Conservation (phyloP, 1,140 invertebrate species). For the Ips typographus region DNA sequence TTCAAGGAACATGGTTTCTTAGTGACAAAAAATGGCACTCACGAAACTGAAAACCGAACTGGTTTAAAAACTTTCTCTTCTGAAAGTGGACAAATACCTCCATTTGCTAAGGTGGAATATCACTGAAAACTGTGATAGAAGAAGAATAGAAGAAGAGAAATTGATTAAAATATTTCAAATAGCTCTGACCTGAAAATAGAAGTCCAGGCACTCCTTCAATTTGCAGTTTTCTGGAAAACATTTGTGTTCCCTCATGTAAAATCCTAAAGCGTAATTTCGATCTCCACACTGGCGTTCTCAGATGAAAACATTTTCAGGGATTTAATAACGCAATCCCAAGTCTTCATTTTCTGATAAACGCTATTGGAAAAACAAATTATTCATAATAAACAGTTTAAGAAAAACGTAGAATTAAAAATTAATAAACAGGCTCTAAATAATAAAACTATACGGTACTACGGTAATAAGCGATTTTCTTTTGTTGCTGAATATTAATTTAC, state of each 20-base stretch:
- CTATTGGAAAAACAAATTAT: constrained; percentile 16
- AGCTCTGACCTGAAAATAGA: constrained; percentile 82
- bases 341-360: constrained; percentile 84
- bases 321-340: constrained; percentile 96
- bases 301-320: constrained; percentile 93
- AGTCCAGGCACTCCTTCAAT: constrained; percentile 92
- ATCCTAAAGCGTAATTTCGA: constrained; percentile 94
- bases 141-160: constrained; percentile 1
- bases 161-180: not conserved
- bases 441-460: too few species aligned
- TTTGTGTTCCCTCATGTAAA: constrained; percentile 97
- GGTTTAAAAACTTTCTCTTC: constrained; percentile 89
- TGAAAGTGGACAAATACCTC: constrained; percentile 96
- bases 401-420: not conserved
- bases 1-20: too few species aligned
- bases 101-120: constrained; percentile 96
- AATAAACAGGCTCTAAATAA: too few species aligned
- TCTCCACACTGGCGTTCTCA: constrained; percentile 96
- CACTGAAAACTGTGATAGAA: constrained; percentile 85
- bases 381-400: not conserved
- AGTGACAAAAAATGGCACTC: too few species aligned
- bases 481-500: not conserved
- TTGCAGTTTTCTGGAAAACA: constrained; percentile 90
- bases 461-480: too few species aligned
- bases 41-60: too few species aligned